Conservation (phyloP, 2,113 vertebrate genomes). For the Dromiciops gliroides region DNA sequence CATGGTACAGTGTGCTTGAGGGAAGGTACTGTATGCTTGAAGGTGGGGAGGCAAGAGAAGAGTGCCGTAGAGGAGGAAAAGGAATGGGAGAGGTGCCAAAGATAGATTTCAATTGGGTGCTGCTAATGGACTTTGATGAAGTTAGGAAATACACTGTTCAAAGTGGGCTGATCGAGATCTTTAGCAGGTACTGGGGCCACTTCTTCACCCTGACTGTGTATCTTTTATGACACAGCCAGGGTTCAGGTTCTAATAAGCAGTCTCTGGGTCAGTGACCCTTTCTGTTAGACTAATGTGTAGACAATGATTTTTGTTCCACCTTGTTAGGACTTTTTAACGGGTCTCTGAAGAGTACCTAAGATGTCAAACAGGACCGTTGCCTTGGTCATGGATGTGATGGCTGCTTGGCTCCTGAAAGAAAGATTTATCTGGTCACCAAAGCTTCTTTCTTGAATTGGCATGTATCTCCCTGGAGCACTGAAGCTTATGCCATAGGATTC, state of each 20-base stretch:
- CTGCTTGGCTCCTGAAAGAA: conserved; percentile 35
- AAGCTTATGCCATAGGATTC: conserved; percentile 22
- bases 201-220: conserved; percentile 47
- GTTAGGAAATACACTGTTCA: neutral
- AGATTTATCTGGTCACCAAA: conserved; percentile 42
- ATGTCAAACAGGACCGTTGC: conserved; percentile 47
- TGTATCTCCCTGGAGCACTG: neutral
- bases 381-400: conserved; percentile 64
- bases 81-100: neutral
- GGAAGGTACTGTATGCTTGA: neutral
- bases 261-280: conserved; percentile 44
- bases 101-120: neutral
- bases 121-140: neutral
- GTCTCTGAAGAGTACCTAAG: conserved; percentile 70
- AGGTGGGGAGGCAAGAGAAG: neutral
- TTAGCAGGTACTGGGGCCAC: neutral
- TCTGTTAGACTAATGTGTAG: conserved; percentile 54
- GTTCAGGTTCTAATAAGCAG: conserved; percentile 53
- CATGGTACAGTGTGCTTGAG: neutral
- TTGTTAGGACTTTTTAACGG: conserved; percentile 68
- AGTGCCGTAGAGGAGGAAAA: neutral
- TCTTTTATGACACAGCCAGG: conserved; percentile 34
- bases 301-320: neutral
- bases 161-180: conserved; percentile 5
- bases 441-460: conserved; percentile 41